Base-by-base conservation (phyloP, 37 sponge, comb jelly and placozoan genomes). In the Lycopodina hypogea region DNA sequence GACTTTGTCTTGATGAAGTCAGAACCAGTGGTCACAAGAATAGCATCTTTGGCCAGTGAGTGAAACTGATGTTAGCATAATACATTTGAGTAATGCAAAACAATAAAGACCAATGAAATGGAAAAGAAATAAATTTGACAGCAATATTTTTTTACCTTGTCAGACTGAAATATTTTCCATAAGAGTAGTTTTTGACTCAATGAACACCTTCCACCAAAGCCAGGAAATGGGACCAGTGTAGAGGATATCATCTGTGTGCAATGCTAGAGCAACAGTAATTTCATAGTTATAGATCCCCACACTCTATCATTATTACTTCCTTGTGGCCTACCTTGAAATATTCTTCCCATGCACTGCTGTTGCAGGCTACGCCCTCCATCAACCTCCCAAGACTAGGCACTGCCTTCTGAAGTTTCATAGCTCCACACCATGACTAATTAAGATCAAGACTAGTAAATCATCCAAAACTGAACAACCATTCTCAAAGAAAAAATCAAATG, bases 311-410 rank as follows among this genome's bases (percentile, higher is more conserved):
- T 40, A 71, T n/a, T n/a, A n/a, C n/a, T n/a, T 28, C 8, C 0
- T 36, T 15, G 3, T 41, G 62, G 28, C 57, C 26, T 59, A 84
- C 84, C 29, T 75, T 52, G 41, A 84, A 77, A 76, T 84, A 84
- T 76, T 84, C 84, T 23, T 84, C 56, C 84, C 84, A 84, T 76
- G 76, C 84, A 42, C 45, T 34, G 56, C 77, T 84, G 69, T 67
- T 37, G 34, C 9, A 38, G 11, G 24, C 21, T 17, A 84, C 35
- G 22, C 62, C 69, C 8, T 21, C 39, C 6, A 50, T 12, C 0
- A 84, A 50, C 22, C 50, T 24, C 7, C 51, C 14, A 51, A 84
- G 42, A 14, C 29, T 23, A 17, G 77, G 84, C 14, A 75, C 36
- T 23, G 57, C 35, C 35, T 77, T 76, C 56, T 84, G 69, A 29